Evolutionary conservation across 2,113 vertebrate genomes (phyloP).

Genomic region (Orcinus orca): DNA sequence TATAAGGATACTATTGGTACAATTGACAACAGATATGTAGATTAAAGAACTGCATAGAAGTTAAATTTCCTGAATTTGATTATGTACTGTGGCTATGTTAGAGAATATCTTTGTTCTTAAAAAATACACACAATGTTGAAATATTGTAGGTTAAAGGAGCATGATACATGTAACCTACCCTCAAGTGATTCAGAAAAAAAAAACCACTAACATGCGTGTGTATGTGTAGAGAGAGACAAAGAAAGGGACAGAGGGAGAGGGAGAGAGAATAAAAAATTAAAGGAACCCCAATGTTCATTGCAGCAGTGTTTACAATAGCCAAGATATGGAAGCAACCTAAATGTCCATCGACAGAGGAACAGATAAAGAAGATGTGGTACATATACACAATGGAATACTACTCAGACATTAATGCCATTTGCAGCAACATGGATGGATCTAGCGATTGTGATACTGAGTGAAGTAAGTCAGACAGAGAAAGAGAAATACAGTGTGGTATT

Average conservation of each 20-base stretch:
- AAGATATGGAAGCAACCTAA: too few relatives aligned
- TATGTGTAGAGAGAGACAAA: background rate
- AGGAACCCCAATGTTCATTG: background rate
- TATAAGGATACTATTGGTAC: background rate
- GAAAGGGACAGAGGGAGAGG: background rate
- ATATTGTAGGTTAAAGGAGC: background rate
- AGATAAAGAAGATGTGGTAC: too few relatives aligned
- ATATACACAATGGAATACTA: too few relatives aligned
- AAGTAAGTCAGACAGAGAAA: too few relatives aligned
- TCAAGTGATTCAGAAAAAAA: background rate
- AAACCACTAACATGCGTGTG: background rate
- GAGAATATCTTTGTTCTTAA: background rate
- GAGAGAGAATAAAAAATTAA: background rate
- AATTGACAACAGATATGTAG: background rate
- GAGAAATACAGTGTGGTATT: too few relatives aligned
- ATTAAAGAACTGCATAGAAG: background rate
- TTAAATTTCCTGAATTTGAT: background rate
- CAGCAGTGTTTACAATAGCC: too few relatives aligned
- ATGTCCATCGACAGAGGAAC: too few relatives aligned
- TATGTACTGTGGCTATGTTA: background rate
- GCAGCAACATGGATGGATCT: too few relatives aligned
- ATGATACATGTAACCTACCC: background rate
- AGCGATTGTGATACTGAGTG: too few relatives aligned
- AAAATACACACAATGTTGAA: background rate
- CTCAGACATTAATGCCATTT: too few relatives aligned